Evolutionary conservation across 2,888 invertebrate species (phyloP).

Genomic region (Epistrophella euchroma): DNA sequence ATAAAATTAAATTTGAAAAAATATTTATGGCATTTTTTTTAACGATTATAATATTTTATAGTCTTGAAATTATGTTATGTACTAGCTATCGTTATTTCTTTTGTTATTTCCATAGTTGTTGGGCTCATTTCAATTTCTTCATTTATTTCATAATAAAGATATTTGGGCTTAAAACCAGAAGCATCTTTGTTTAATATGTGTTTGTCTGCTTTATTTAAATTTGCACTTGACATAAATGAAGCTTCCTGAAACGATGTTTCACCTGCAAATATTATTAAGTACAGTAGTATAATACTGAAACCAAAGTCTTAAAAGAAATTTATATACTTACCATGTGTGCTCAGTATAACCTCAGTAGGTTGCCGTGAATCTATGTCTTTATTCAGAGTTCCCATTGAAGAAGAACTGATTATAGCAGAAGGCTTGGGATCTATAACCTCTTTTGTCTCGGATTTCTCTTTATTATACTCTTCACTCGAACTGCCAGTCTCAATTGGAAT

Average conservation of each 20-base stretch:
- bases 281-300: neutral
- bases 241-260: slow-evolving; percentile 80
- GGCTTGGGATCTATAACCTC: neutral
- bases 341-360: slow-evolving; percentile 67
- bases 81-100: slow-evolving; percentile 63
- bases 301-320: neutral
- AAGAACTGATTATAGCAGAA: slow-evolving; percentile 22
- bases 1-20: too few relatives aligned
- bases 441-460: neutral
- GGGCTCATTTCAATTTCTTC: slow-evolving; percentile 68
- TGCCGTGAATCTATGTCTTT: slow-evolving; percentile 18
- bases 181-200: slow-evolving; percentile 78
- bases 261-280: slow-evolving; percentile 8
- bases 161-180: slow-evolving; percentile 79
- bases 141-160: slow-evolving; percentile 80
- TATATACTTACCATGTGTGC: slow-evolving; percentile 77
- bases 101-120: slow-evolving; percentile 67
- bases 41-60: too few relatives aligned
- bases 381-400: slow-evolving; percentile 51
- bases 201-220: slow-evolving; percentile 79
- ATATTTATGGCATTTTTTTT: too few relatives aligned
- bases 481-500: slow-evolving; percentile 19
- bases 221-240: slow-evolving; percentile 79
- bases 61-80: neutral
- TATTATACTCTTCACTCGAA: neutral